A percentile compares a stretch with the other conserved stretches of the same genome.
phyloP scores from a whole-genome alignment of 1,140 invertebrate species.

The Cyclargus thomasi region DNA sequence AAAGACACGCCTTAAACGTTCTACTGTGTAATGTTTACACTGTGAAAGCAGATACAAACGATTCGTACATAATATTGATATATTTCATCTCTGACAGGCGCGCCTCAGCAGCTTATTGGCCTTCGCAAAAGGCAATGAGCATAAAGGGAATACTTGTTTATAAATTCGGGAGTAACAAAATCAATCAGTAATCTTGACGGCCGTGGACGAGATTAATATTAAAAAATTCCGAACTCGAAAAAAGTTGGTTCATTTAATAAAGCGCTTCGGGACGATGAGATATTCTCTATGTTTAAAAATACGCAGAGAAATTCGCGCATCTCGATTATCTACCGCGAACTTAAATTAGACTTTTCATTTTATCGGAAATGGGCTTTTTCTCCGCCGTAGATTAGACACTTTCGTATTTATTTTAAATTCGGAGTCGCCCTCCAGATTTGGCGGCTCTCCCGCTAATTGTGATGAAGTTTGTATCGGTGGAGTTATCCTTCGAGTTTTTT shows the following conservation, averaged over 20 bases:
- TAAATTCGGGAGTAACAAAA: not conserved
- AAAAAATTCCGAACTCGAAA: conserved; percentile 7
- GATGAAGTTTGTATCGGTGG: not conserved
- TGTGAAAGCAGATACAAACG: not conserved
- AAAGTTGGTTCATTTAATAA: conserved; percentile 16
- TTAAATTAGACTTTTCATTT: conserved; percentile 21
- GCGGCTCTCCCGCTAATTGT: not conserved
- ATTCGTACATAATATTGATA: not conserved
- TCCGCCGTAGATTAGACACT: conserved; percentile 16
- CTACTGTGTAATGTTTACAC: too few relatives aligned
- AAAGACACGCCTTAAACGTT: not conserved
- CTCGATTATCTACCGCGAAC: conserved; percentile 19
- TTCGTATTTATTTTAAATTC: conserved; percentile 19
- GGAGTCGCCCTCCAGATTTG: not conserved
- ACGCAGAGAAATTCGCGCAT: conserved; percentile 18
- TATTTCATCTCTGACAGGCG: not conserved
- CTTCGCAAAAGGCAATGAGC: not conserved
- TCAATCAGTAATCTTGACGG: not conserved
- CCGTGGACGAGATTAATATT: conserved; percentile 8
- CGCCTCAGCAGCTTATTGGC: too few relatives aligned
- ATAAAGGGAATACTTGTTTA: not conserved
- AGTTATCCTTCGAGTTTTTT: conserved; percentile 2
- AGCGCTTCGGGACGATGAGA: conserved; percentile 16
- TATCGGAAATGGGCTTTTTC: conserved; percentile 16
- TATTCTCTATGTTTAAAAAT: conserved; percentile 15